Evolutionary conservation across 2,888 invertebrate genomes (phyloP), one percentile per base, ranked within the genome.

Genomic region (Chironomus riparius): DNA sequence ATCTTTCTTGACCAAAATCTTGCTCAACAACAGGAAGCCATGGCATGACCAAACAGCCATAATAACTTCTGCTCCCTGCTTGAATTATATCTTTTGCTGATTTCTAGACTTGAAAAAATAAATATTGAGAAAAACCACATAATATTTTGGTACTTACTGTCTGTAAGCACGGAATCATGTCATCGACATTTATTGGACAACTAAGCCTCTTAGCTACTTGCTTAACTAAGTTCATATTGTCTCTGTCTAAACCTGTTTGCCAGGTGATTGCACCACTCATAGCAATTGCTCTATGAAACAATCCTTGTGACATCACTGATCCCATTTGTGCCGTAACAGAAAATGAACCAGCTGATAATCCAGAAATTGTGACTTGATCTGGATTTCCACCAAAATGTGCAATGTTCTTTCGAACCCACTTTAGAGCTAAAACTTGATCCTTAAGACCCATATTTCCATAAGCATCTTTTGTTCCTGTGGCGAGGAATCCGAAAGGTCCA

Each of bases 391-490:
- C 90, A 79, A 91, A 91, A 0, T 85, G 80, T 0, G 81, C 84
- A 68, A 91, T 90, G 80, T 91, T 89, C 12, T 86, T 81, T 77
- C 86, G 85, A 0, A 91, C 85, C 90, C 91, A 91, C 78, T 87
- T 84, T 61, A 91, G 80, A 0, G 87, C 90, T 24, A 84, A 82
- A 0, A 91, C 88, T 82, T 91, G 91, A 80, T 91, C 91, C 79
- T 90, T 88, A 77, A 89, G 83, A 0, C 89, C 91, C 77, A 87
- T 86, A 81, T 91, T 91, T 4, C 91, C 91, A 0, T 89, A 88
- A 0, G 88, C 88, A 48, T 86, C 83, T 68, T 86, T 83, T 74
- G 88, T 88, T 0, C 88, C 88, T 0, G 89, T 89, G 78, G 87
- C 87, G 13, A 89, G 79, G 79, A 87, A 88, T 4, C 89, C 89